Conservation (phyloP, 92 coral and sea anemone species). For the Zoanthus gigantus region DNA sequence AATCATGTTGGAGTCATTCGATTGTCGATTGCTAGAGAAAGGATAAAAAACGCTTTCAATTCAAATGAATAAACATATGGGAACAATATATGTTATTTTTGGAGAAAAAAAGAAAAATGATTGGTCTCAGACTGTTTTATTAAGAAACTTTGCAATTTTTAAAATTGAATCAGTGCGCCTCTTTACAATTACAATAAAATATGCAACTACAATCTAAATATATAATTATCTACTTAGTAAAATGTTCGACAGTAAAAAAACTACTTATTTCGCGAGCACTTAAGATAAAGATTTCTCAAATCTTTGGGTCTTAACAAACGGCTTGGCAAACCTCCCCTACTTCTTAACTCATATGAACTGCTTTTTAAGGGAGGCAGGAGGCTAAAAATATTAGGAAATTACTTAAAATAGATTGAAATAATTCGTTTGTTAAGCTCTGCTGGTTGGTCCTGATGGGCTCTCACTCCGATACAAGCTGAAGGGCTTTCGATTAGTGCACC, state of each 20-base stretch:
- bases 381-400: background rate
- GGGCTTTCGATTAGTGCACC: background rate
- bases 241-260: background rate
- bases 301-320: slow-evolving; percentile 3
- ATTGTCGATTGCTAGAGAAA: too few relatives aligned
- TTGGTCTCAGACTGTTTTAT: too few relatives aligned
- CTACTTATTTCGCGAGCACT: background rate
- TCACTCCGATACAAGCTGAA: background rate
- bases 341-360: background rate
- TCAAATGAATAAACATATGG: too few relatives aligned
- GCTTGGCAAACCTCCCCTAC: background rate
- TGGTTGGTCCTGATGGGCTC: background rate
- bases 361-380: background rate
- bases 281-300: background rate
- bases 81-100: too few relatives aligned
- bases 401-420: background rate
- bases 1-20: too few relatives aligned
- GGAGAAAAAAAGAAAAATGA: too few relatives aligned
- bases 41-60: too few relatives aligned
- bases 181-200: background rate
- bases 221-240: background rate
- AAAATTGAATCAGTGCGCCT: too few relatives aligned
- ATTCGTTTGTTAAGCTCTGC: background rate
- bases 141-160: too few relatives aligned
- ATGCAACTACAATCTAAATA: too few relatives aligned